phyloP scores from a whole-genome alignment of 2,888 invertebrate species.

The Endomychus coccineus region DNA sequence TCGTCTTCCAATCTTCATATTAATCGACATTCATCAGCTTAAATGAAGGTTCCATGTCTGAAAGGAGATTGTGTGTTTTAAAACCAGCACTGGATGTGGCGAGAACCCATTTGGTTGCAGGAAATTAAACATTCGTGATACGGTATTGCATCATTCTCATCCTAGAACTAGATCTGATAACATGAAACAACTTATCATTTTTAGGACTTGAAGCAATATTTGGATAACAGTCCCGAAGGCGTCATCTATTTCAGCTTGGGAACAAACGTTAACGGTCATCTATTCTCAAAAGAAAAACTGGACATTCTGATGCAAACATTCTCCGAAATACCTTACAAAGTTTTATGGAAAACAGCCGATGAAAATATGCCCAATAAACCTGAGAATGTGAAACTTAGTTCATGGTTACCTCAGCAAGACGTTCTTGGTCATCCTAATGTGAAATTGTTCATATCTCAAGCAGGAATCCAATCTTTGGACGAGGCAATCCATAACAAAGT shows the following conservation, averaged over 20 bases:
- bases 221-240: conserved; percentile 37
- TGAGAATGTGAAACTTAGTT: conserved; percentile 38
- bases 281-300: conserved; percentile 32
- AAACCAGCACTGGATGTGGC: too few species aligned
- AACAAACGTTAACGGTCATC: conserved; percentile 36
- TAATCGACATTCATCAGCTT: too few species aligned
- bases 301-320: conserved; percentile 36
- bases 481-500: conserved; percentile 27
- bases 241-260: conserved; percentile 44
- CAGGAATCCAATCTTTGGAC: conserved; percentile 30
- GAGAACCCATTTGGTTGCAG: too few species aligned
- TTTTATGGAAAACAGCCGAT: conserved; percentile 44
- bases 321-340: conserved; percentile 38
- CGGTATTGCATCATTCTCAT: too few species aligned
- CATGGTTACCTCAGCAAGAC: conserved; percentile 43
- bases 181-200: too few species aligned
- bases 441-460: conserved; percentile 31
- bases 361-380: conserved; percentile 32
- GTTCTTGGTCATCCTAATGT: conserved; percentile 32
- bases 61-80: too few species aligned
- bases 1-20: too few species aligned
- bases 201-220: conserved; percentile 36
- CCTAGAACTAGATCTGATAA: too few species aligned
- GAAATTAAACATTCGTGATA: too few species aligned
- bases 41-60: too few species aligned